Base-by-base conservation (phyloP, 2,113 vertebrate genomes). In the Phylloscopus whistleri region DNA sequence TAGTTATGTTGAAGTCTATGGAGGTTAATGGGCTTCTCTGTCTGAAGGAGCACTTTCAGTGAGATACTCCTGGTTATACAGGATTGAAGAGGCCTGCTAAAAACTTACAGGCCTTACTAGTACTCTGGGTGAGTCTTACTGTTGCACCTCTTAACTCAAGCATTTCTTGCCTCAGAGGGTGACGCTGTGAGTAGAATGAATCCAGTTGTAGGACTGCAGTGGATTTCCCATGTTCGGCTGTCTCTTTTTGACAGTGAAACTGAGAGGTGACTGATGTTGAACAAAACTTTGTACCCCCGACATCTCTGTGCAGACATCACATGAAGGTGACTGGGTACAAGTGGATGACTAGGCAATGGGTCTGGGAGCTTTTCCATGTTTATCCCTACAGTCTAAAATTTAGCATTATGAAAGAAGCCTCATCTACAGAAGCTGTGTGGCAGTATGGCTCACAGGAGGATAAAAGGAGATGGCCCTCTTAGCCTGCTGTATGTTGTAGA, bases 121-220 rank as follows among this genome's bases (percentile, higher is more conserved):
- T 59, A 7, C 20, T 44, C 31, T 17, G 35, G 79, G 27, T n/a
- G 15, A 53, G 37, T 46, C 49, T 55, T 69, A 19, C 24, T 88
- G 18, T n/a, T 60, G 73, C 12, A 31, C 11, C 26, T 86, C 49
- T 52, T 46, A 41, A 41, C 10, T 60, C 23, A 59, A 46, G 30
- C 1, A 4, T 63, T 53, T 69, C 21, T 26, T 27, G 9, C 19
- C 75, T 16, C 27, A 6, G 13, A 48, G 13, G 9, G 19, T 9
- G 30, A 63, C 52, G 53, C 37, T 86, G 0, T 35, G 16, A 20
- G 62, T 28, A 76, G n/a, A 43, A 28, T 13, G 53, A 52, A 23
- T 51, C 0, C 0, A 6, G 0, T 30, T 84, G 35, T 44, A 44
- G 27, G 41, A 27, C 59, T 58, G 33, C 10, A 14, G 0, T 24